A percentile compares a stretch with the other conserved stretches of the same genome.
phyloP scores from a whole-genome alignment of 2,888 invertebrate genomes.

The Chaetogeoica ovagalla region DNA sequence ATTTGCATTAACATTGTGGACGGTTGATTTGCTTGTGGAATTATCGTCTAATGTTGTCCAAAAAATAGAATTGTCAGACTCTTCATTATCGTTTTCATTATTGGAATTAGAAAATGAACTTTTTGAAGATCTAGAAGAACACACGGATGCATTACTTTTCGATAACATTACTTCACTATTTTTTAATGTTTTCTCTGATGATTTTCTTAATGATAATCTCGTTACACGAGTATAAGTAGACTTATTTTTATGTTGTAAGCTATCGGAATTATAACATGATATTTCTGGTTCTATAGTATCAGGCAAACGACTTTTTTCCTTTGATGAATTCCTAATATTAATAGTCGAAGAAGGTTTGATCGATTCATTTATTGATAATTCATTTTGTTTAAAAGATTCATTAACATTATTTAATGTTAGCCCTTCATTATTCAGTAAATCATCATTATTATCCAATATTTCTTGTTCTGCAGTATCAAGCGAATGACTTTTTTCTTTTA shows the following conservation, averaged over 20 bases:
- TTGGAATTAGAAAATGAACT: neutral
- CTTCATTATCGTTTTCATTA: neutral
- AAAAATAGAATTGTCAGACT: neutral
- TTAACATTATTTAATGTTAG: neutral
- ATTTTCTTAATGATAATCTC: neutral
- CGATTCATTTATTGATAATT: neutral
- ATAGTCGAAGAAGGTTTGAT: neutral
- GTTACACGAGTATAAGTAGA: neutral
- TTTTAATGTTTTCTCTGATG: neutral
- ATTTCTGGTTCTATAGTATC: neutral
- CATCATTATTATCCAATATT: neutral
- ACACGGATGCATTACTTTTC: neutral
- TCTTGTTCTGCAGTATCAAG: neutral
- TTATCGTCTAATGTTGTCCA: slow-evolving; percentile 16
- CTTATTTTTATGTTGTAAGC: neutral
- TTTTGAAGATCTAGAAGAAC: neutral
- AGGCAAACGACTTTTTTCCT: no score
- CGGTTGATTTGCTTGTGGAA: neutral
- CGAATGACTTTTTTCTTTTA: neutral
- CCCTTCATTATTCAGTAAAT: neutral
- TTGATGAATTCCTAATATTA: neutral
- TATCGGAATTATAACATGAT: neutral
- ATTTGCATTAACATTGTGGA: neutral
- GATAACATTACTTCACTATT: neutral
- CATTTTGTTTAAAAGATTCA: neutral